These are phyloP conservation scores for Hippoglossus stenolepis DNA, from an alignment of 2,113 vertebrate species.

Conservation along the genomic window DNA sequence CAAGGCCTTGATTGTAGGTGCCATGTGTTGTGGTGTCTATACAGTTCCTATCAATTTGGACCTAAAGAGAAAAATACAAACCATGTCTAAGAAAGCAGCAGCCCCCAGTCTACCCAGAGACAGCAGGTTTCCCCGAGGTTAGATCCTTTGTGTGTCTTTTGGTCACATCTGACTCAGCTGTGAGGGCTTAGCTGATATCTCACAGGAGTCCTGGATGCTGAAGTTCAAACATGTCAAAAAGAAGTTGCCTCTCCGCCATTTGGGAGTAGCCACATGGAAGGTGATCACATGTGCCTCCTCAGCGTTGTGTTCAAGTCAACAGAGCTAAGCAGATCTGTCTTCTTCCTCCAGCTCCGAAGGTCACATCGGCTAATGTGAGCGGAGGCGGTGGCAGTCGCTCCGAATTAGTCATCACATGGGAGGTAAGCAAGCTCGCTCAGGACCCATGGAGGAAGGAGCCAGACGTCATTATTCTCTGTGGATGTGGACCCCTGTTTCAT, in stretches of 20 bases:
- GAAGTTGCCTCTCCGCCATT: neutral
- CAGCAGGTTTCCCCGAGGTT: neutral
- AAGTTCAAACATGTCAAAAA: conserved; percentile 12
- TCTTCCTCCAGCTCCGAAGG: conserved; percentile 89
- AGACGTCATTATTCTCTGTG: conserved; percentile 64
- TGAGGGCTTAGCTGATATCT: conserved; percentile 7
- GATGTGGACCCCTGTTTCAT: conserved; percentile 66
- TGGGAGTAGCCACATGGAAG: conserved; percentile 13
- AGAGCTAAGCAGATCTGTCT: conserved; percentile 63
- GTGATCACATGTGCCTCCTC: conserved; percentile 25
- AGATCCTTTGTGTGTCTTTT: neutral
- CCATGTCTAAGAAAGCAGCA: neutral
- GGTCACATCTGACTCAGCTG: neutral
- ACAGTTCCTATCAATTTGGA: neutral
- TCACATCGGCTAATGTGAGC: conserved; percentile 95
- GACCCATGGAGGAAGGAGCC: conserved; percentile 52
- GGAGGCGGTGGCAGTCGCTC: conserved; percentile 97
- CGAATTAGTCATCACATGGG: conserved; percentile 98
- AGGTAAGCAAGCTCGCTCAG: conserved; percentile 84
- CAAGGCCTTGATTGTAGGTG: neutral
- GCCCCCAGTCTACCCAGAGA: neutral
- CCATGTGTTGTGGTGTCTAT: neutral
- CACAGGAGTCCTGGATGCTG: conserved; percentile 1
- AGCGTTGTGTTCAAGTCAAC: conserved; percentile 29
- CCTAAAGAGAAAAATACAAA: neutral